Evolutionary conservation across 2,797 vertebrate genomes (phyloP).

Genomic region (Alcedo quadribrachys): DNA sequence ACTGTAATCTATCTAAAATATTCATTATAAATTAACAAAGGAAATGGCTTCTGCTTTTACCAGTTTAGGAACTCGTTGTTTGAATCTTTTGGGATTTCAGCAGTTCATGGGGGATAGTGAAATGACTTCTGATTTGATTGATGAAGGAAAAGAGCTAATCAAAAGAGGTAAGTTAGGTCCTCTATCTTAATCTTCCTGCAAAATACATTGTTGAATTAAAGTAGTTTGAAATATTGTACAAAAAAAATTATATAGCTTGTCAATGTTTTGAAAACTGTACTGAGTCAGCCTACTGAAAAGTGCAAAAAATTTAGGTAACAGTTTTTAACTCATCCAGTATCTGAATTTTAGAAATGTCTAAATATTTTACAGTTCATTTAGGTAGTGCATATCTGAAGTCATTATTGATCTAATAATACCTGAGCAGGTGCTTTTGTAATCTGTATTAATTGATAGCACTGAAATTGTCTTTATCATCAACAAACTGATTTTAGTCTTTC

Average conservation of each 20-base stretch:
- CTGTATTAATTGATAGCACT: background rate
- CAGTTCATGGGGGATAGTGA: constrained; percentile 97
- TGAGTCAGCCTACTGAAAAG: background rate
- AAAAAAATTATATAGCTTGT: background rate
- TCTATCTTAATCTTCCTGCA: background rate
- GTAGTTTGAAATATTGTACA: background rate
- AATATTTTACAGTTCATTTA: background rate
- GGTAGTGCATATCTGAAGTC: background rate
- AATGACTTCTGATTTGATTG: constrained; percentile 96
- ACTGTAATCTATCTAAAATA: background rate
- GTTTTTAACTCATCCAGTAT: background rate
- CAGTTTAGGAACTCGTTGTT: constrained; percentile 94
- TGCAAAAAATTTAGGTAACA: background rate
- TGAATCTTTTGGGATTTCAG: constrained; percentile 97
- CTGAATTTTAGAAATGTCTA: background rate
- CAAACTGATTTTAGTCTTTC: background rate
- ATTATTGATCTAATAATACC: background rate
- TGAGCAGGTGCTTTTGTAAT: background rate
- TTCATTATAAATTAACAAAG: background rate
- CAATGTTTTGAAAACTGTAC: background rate
- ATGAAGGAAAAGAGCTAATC: constrained; percentile 96
- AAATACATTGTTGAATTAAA: background rate
- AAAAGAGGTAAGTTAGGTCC: constrained; percentile 85
- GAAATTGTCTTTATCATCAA: background rate
- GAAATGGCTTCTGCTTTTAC: constrained; percentile 10